These are phyloP conservation scores for Drosophila orena DNA, from an alignment of 1,140 invertebrate species.

Conservation along the genomic window DNA sequence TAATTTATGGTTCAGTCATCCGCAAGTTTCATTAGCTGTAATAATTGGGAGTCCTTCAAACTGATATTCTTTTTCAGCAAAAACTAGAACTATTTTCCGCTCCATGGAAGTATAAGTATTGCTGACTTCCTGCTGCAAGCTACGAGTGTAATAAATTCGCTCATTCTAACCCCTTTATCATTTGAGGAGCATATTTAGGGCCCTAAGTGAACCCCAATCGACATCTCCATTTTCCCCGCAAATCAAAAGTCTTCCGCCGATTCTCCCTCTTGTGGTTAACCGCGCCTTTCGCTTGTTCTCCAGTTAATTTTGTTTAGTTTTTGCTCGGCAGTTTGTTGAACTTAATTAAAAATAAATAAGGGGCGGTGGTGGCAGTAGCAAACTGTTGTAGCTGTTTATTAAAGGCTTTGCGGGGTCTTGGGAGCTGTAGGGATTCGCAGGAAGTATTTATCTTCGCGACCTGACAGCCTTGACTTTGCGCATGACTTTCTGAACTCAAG, in stretches of 20 bases:
- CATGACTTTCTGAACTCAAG: conserved; percentile 37
- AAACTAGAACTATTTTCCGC: conserved; percentile 10
- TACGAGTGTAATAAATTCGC: not conserved
- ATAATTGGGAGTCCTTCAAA: conserved; percentile 10
- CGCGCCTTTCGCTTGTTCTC: conserved; percentile 35
- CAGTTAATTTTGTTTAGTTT: conserved; percentile 80
- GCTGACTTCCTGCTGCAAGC: not conserved
- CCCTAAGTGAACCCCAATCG: not conserved
- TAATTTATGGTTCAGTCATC: conserved; percentile 24
- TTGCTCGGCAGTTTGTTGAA: conserved; percentile 74
- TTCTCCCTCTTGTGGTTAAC: conserved; percentile 23
- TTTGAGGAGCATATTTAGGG: not conserved
- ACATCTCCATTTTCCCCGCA: not conserved
- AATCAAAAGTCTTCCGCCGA: conserved; percentile 9
- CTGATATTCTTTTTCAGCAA: conserved; percentile 3
- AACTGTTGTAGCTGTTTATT: conserved; percentile 69
- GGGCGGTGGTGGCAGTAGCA: conserved; percentile 34
- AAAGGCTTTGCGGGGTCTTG: conserved; percentile 43
- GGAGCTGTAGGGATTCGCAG: conserved; percentile 5
- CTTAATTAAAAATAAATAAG: conserved; percentile 81
- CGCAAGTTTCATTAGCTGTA: conserved; percentile 28
- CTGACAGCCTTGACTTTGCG: conserved; percentile 39
- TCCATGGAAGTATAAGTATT: not conserved
- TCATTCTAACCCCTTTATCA: not conserved
- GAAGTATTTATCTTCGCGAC: not conserved